Conservation (phyloP, 2,888 invertebrate genomes). For the Saturnia pavonia region DNA sequence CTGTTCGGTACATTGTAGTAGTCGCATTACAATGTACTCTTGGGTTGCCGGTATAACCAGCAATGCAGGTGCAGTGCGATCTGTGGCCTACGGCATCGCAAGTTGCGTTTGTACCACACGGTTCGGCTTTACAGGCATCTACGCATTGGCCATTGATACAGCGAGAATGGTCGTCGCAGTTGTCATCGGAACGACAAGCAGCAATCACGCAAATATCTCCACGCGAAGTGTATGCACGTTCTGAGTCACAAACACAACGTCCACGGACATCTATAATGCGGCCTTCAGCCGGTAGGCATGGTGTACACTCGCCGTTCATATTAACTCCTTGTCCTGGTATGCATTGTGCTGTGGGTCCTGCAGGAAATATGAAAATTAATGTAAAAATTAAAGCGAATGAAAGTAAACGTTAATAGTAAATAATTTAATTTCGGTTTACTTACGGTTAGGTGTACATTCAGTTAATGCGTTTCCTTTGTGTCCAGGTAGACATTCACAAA, state of each 20-base stretch:
- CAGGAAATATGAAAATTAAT: constrained; percentile 21
- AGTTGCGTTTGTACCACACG: constrained; percentile 88
- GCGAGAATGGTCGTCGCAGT: constrained; percentile 89
- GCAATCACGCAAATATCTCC: constrained; percentile 90
- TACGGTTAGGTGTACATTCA: constrained; percentile 87
- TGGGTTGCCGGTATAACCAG: constrained; percentile 89
- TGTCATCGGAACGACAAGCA: constrained; percentile 85
- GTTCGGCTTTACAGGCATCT: constrained; percentile 88
- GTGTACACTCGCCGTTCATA: constrained; percentile 88
- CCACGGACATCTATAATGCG: constrained; percentile 89
- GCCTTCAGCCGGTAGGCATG: constrained; percentile 87
- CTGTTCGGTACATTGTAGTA: constrained; percentile 83
- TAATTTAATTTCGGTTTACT: constrained; percentile 53
- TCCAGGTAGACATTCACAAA: constrained; percentile 93
- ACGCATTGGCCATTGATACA: constrained; percentile 91
- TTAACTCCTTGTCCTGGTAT: constrained; percentile 89
- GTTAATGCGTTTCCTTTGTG: constrained; percentile 93
- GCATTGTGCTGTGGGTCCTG: constrained; percentile 84
- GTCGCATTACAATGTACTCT: constrained; percentile 86
- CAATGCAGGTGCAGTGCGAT: constrained; percentile 89
- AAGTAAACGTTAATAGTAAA: background rate
- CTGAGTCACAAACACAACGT: constrained; percentile 90
- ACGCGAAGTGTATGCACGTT: constrained; percentile 89
- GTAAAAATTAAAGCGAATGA: background rate
- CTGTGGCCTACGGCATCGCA: constrained; percentile 90